Evolutionary conservation across 2,797 vertebrate species (phyloP).

Genomic region (Mormyrops boulengeri): DNA sequence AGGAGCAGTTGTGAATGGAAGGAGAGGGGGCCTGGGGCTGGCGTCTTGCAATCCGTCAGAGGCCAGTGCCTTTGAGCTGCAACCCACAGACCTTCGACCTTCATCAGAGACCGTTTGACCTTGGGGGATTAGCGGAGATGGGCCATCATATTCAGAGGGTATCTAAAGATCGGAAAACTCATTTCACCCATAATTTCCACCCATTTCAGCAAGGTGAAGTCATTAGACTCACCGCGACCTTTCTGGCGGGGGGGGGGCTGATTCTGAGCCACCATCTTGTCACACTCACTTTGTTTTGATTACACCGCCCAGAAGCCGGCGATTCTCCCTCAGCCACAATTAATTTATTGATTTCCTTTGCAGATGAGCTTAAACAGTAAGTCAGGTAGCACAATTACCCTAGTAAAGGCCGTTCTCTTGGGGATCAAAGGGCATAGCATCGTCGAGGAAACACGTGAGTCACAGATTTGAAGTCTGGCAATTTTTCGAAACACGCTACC

Average conservation of each 20-base stretch:
- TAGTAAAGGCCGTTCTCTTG: background rate
- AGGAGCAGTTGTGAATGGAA: background rate
- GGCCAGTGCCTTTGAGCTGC: background rate
- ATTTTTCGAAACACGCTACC: background rate
- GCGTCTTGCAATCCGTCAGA: background rate
- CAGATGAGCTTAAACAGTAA: background rate
- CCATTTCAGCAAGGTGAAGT: slow-evolving; percentile 37
- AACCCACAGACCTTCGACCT: background rate
- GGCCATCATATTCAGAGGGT: slow-evolving; percentile 20
- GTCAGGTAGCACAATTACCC: background rate
- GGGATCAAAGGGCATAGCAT: background rate
- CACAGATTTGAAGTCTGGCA: background rate
- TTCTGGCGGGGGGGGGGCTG: background rate
- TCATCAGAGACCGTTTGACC: slow-evolving; percentile 12
- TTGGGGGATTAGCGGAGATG: slow-evolving; percentile 16
- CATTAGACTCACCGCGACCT: slow-evolving; percentile 31
- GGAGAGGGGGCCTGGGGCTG: background rate
- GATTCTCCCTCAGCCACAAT: background rate
- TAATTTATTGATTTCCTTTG: slow-evolving; percentile 14
- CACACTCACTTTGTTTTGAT: slow-evolving; percentile 17
- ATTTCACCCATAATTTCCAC: slow-evolving; percentile 42
- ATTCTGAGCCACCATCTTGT: slow-evolving; percentile 14
- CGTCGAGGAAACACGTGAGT: background rate
- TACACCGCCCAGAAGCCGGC: background rate
- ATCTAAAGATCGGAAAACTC: slow-evolving; percentile 30